Evolutionary conservation across 2,888 invertebrate genomes (phyloP).

Genomic region (Scelioninae gen. 2): DNA sequence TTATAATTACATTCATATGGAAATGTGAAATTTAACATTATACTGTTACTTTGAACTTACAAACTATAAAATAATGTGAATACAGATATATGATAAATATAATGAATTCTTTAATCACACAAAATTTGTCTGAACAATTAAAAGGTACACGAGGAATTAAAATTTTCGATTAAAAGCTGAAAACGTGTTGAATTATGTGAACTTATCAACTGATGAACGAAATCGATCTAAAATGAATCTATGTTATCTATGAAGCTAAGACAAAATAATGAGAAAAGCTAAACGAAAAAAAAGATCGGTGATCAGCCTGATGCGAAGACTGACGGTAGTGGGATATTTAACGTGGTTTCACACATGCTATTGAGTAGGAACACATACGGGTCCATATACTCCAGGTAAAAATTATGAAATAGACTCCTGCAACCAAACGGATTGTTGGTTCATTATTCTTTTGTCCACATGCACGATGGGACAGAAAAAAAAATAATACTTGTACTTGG

Average conservation of each 20-base stretch:
- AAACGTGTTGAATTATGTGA: too few relatives aligned
- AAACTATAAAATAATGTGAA: too few relatives aligned
- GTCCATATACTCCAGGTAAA: slow-evolving; percentile 76
- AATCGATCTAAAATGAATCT: slow-evolving; percentile 14
- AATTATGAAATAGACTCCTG: slow-evolving; percentile 76
- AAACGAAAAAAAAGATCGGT: slow-evolving; percentile 66
- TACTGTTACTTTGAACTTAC: too few relatives aligned
- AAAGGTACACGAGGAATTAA: too few relatives aligned
- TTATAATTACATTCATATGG: too few relatives aligned
- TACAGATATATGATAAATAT: too few relatives aligned
- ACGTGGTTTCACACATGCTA: slow-evolving; percentile 76
- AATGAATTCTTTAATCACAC: too few relatives aligned
- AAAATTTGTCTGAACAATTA: too few relatives aligned
- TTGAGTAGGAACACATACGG: slow-evolving; percentile 76
- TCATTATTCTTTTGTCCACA: slow-evolving; percentile 73
- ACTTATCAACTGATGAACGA: slow-evolving; percentile 5
- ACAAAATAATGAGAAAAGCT: slow-evolving; percentile 62
- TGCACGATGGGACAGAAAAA: slow-evolving; percentile 67
- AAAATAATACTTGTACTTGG: slow-evolving; percentile 38
- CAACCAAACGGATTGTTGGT: slow-evolving; percentile 74
- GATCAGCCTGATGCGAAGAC: slow-evolving; percentile 75
- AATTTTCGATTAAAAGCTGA: too few relatives aligned
- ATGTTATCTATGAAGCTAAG: slow-evolving; percentile 62
- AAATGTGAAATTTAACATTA: too few relatives aligned
- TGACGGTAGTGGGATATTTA: slow-evolving; percentile 75